These are phyloP conservation scores for Linnaemya vulpina DNA, from an alignment of 2,888 invertebrate genomes.

Conservation along the genomic window DNA sequence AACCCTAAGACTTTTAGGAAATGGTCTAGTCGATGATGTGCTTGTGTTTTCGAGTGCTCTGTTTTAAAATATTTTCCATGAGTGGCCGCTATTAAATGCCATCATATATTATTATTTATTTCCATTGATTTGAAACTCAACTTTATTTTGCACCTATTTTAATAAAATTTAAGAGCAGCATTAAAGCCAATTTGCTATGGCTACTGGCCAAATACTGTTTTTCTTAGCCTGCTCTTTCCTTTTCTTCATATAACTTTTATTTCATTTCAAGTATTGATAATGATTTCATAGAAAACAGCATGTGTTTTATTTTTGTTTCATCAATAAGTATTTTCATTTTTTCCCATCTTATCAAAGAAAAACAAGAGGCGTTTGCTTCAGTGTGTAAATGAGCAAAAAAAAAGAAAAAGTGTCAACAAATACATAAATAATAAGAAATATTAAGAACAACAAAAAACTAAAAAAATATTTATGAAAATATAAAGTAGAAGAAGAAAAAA, in stretches of 20 bases:
- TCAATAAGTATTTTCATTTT: slow-evolving; percentile 21
- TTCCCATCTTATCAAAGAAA: background rate
- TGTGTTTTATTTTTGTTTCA: slow-evolving; percentile 34
- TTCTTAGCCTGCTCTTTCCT: background rate
- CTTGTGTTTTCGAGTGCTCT: too few relatives aligned
- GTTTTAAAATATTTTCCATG: too few relatives aligned
- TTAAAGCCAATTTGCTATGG: slow-evolving; percentile 46
- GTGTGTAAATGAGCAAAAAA: slow-evolving; percentile 55
- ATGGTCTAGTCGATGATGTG: too few relatives aligned
- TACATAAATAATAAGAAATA: slow-evolving; percentile 61
- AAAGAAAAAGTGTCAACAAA: slow-evolving; percentile 60
- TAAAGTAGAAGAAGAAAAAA: background rate
- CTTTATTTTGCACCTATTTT: background rate
- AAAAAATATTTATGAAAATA: background rate
- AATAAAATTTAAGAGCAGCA: slow-evolving; percentile 29
- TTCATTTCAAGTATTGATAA: slow-evolving; percentile 57
- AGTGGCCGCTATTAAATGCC: too few relatives aligned
- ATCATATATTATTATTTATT: too few relatives aligned
- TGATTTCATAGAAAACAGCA: slow-evolving; percentile 37
- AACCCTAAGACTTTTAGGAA: too few relatives aligned
- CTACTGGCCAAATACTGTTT: slow-evolving; percentile 34
- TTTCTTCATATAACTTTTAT: background rate
- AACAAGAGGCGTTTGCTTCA: slow-evolving; percentile 36
- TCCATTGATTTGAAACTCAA: background rate
- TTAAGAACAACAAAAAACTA: slow-evolving; percentile 18